phyloP scores from a whole-genome alignment of 2,113 vertebrate species.

The Mustela nigripes region DNA sequence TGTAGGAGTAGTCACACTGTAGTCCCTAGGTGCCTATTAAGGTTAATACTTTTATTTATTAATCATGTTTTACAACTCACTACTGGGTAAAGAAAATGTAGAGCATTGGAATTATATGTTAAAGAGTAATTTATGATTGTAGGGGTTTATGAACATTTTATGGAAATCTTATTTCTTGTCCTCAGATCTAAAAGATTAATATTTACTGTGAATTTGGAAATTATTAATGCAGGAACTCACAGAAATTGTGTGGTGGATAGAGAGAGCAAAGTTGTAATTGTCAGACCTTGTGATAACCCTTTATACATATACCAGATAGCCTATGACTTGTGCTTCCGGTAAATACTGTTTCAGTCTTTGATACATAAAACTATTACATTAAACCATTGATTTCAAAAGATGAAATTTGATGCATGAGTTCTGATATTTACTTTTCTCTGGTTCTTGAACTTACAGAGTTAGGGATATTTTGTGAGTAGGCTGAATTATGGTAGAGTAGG shows the following conservation, averaged over 20 bases:
- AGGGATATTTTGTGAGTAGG: background rate
- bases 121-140: background rate
- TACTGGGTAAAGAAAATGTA: background rate
- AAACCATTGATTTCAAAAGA: background rate
- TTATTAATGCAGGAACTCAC: background rate
- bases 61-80: background rate
- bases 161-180: background rate
- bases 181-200: background rate
- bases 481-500: background rate
- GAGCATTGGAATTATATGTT: background rate
- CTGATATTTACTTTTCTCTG: background rate
- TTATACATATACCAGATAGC: background rate
- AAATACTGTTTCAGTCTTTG: background rate
- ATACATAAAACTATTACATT: background rate
- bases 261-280: background rate
- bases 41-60: background rate
- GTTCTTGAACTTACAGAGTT: background rate
- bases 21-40: too few species aligned
- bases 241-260: background rate
- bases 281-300: background rate
- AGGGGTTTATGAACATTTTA: background rate
- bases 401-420: background rate
- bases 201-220: background rate
- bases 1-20: too few species aligned
- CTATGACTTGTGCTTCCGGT: background rate